Evolutionary conservation across 2,113 vertebrate genomes (phyloP), one percentile per base, ranked within the genome.

Genomic region (Probosciger aterrimus): DNA sequence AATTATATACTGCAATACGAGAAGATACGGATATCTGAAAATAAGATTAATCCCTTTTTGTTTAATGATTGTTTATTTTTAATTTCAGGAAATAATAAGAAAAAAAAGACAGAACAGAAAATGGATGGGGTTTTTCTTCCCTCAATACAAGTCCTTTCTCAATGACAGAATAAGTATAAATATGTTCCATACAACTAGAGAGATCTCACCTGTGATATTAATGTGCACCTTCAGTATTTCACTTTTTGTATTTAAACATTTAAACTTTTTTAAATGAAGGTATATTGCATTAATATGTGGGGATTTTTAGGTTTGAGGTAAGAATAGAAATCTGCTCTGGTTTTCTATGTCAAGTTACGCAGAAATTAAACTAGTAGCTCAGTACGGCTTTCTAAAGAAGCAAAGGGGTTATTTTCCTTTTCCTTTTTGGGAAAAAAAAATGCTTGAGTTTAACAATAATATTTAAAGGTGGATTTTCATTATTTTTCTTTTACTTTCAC

Each of bases 111-210:
- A 62, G 27, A 65, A 44, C 82, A 9, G 37, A 2, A n/a, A 35
- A 62, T 28, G 3, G n/a, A 27, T 31, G 7, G 3, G 0, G 2
- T 30, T 53, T 53, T 59, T 30, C 31, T 3, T 49, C 8, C 31
- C 8, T 52, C 43, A 35, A 10, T 63, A 31, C 8, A 85, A 63
- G 17, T 62, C 35, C 25, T 85, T 78, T 86, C 10, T 46, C 37
- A 44, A 35, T 53, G 35, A 63, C 16, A 64, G 22, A 78, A 47
- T 28, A 67, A 74, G 28, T 46, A 35, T 15, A 55, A 52, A 11
- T n/a, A 8, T 33, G 17, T 44, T 59, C 22, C 33, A 37, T 24
- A 3, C 4, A 74, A 50, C 22, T 53, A 73, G 28, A 33, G 59
- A 65, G 13, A 46, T 50, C 16, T 86, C 18, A 52, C 5, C 41